Conservation (phyloP, 1,140 invertebrate genomes). For the Gonatopus flavifemur region DNA sequence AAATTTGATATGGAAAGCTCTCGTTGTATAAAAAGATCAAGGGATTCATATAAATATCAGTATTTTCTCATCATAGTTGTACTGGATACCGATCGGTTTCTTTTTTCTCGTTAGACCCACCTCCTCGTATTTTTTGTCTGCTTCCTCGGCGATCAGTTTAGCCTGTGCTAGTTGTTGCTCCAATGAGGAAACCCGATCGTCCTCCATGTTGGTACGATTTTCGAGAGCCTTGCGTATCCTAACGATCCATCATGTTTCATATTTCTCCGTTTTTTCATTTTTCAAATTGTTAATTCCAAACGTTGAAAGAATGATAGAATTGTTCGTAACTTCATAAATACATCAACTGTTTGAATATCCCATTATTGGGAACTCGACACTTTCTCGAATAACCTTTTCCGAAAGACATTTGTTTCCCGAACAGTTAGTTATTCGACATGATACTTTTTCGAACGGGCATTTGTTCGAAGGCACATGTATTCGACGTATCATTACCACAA, state of each 20-base stretch:
- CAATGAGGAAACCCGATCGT: conserved; percentile 91
- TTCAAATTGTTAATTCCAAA: conserved; percentile 29
- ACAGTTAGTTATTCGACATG: no score
- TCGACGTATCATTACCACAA: no score
- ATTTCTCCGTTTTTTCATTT: conserved; percentile 33
- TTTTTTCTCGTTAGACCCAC: conserved; percentile 62
- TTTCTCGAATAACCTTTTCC: no score
- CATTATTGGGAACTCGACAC: no score
- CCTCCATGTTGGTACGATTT: conserved; percentile 98
- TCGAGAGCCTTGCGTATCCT: conserved; percentile 99
- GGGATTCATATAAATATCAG: no score
- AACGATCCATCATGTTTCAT: conserved; percentile 53
- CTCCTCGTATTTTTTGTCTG: conserved; percentile 99
- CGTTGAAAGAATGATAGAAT: conserved; percentile 39
- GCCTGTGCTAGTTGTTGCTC: conserved; percentile 95
- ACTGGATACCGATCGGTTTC: no score
- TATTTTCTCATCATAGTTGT: no score
- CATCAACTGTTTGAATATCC: no score
- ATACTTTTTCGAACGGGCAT: no score
- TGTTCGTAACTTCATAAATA: conserved; percentile 12
- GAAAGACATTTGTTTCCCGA: no score
- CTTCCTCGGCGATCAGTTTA: conserved; percentile 96
- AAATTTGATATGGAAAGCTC: conserved; percentile 1
- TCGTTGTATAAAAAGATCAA: no score
- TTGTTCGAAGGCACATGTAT: no score